Conservation (phyloP, 1,140 invertebrate genomes). For the Rhopalosiphum maidis region DNA sequence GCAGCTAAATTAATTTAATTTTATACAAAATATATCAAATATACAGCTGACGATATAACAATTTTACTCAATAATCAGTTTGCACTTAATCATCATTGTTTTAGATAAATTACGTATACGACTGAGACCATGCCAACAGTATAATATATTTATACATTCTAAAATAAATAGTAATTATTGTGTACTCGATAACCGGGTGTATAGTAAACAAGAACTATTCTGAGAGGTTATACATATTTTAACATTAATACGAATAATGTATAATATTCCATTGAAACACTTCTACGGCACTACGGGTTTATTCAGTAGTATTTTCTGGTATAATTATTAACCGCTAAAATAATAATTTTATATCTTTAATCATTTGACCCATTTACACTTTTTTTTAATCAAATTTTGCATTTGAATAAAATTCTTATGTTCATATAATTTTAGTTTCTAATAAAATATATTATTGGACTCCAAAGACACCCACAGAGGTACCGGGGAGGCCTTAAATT, state of each 20-base stretch:
- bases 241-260: too few species aligned
- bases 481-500: too few species aligned
- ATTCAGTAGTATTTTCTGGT: background rate
- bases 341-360: background rate
- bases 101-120: background rate
- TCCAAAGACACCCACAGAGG: too few species aligned
- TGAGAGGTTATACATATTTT: background rate
- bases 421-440: background rate
- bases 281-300: background rate
- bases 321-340: background rate
- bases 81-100: background rate
- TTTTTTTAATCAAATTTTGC: background rate
- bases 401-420: background rate
- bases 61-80: background rate
- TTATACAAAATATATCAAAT: background rate
- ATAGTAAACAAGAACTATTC: background rate
- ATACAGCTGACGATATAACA: background rate
- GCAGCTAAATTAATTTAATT: background rate
- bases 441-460: background rate
- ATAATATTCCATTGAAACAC: too few species aligned
- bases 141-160: slow-evolving; percentile 24
- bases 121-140: background rate
- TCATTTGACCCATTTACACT: background rate
- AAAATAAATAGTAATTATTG: slow-evolving; percentile 17
- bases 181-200: background rate